A percentile compares a stretch with the other conserved stretches of the same genome.
phyloP scores from a whole-genome alignment of 2,888 invertebrate species.

The Cheilosia soror region DNA sequence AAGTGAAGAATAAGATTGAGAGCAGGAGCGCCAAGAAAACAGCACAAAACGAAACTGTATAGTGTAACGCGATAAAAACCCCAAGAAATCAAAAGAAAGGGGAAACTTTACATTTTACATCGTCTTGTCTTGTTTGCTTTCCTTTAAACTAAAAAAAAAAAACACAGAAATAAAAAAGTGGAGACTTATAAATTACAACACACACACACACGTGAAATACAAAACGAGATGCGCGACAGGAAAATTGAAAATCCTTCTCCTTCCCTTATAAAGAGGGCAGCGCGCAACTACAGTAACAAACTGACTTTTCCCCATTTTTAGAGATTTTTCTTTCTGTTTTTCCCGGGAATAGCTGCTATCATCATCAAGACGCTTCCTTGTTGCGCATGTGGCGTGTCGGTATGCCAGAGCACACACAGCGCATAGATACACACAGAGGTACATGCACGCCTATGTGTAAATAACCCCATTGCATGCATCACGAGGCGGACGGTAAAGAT shows the following conservation, averaged over 20 bases:
- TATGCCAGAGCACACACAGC: conserved; percentile 42
- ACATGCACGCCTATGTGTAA: conserved; percentile 60
- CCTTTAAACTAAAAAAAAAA: conserved; percentile 6
- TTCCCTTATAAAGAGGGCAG: conserved; percentile 61
- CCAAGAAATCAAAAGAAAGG: conserved; percentile 58
- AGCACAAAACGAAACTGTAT: conserved; percentile 38
- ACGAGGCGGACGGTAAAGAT: conserved; percentile 31
- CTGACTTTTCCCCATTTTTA: conserved; percentile 64
- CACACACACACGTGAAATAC: conserved; percentile 1
- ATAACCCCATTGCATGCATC: conserved; percentile 73
- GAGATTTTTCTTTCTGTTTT: conserved; percentile 41
- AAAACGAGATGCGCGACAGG: conserved; percentile 5
- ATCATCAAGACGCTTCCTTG: conserved; percentile 60
- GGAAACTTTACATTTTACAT: conserved; percentile 49
- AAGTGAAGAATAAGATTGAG: neutral
- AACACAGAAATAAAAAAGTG: conserved; percentile 18
- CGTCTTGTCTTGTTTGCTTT: conserved; percentile 17
- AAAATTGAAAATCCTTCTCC: conserved; percentile 68
- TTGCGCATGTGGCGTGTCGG: conserved; percentile 70
- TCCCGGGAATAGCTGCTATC: conserved; percentile 62
- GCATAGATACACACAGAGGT: conserved; percentile 28
- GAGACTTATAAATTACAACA: conserved; percentile 50
- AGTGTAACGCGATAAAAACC: conserved; percentile 33
- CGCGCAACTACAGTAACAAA: conserved; percentile 35
- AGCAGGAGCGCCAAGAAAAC: conserved; percentile 34